Evolutionary conservation across 1,140 invertebrate species (phyloP).

Genomic region (Monochamus saltuarius): DNA sequence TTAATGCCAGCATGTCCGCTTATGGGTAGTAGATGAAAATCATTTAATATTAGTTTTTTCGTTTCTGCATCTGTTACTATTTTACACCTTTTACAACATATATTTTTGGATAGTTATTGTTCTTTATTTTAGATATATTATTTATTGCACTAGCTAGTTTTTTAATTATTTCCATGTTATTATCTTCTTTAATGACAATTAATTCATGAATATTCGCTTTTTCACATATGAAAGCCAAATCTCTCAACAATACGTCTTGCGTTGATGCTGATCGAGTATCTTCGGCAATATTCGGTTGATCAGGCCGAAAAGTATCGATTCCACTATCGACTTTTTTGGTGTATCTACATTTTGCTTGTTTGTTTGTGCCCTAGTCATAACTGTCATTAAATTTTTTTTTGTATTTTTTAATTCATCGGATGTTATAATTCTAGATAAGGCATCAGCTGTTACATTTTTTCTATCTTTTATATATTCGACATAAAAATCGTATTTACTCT

Average conservation of each 20-base stretch:
- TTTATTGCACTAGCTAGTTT: conserved; percentile 4
- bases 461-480: not conserved
- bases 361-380: not conserved
- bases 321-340: not conserved
- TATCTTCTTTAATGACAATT: conserved; percentile 13
- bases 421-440: conserved; percentile 1
- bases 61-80: too few relatives aligned
- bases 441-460: not conserved
- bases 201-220: conserved; percentile 19
- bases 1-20: conserved; percentile 29
- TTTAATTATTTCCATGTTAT: conserved; percentile 6
- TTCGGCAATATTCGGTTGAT: not conserved
- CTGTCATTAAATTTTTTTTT: not conserved
- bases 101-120: conserved; percentile 3
- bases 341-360: not conserved
- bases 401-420: not conserved
- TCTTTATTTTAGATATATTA: conserved; percentile 2
- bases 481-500: not conserved
- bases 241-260: conserved; percentile 17
- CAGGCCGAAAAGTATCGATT: not conserved
- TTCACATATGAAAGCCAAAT: conserved; percentile 11
- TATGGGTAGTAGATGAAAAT: conserved; percentile 24
- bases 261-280: conserved; percentile 11
- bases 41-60: conserved; percentile 18
- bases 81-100: conserved; percentile 9